Conservation (phyloP, 2,113 vertebrate species). For the Oncorhynchus kisutch region DNA sequence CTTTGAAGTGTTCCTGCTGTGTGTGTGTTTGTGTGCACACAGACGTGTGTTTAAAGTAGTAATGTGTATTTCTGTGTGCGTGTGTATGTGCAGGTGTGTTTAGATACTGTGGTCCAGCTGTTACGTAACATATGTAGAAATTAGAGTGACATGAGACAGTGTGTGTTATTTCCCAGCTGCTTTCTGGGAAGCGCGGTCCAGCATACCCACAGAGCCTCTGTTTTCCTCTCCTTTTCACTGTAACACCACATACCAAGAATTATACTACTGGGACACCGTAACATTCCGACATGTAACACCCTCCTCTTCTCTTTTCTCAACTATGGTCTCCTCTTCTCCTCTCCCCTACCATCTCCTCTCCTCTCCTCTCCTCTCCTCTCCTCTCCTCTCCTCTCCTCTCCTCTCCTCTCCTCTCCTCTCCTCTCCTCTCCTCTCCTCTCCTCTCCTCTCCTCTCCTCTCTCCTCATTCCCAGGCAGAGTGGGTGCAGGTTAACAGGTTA, state of each 20-base stretch:
- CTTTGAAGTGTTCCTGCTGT: too few species aligned
- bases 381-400: neutral
- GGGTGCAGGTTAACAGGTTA: conserved; percentile 5
- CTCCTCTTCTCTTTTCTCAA: too few species aligned
- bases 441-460: neutral
- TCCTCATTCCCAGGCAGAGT: conserved; percentile 54
- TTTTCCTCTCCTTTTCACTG: neutral
- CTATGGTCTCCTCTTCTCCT: too few species aligned
- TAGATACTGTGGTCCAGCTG: neutral
- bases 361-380: neutral
- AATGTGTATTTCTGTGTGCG: too few species aligned
- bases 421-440: neutral
- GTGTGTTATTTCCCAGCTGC: neutral
- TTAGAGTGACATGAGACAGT: neutral
- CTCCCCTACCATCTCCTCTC: neutral
- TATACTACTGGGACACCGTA: neutral
- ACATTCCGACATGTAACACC: too few species aligned
- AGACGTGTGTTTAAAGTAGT: too few species aligned
- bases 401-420: neutral
- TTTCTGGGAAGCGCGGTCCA: neutral
- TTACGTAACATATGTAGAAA: neutral
- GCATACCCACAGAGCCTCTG: neutral
- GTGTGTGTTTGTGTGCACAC: too few species aligned
- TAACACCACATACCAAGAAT: neutral
- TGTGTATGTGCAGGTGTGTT: too few species aligned